Evolutionary conservation across 2,888 invertebrate species (phyloP).

Genomic region (Antitype chi): DNA sequence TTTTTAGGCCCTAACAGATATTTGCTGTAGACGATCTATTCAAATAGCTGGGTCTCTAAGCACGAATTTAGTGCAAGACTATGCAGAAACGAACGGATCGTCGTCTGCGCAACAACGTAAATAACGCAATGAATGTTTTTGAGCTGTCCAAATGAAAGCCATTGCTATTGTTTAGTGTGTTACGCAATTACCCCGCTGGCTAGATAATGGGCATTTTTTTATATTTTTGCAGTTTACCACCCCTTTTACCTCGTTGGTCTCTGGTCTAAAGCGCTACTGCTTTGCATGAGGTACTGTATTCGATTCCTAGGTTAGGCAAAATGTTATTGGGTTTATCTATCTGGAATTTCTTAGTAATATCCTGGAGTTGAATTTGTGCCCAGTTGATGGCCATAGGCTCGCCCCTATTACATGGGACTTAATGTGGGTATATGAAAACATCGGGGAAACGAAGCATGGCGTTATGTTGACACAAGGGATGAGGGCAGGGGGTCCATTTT

Average conservation of each 20-base stretch:
- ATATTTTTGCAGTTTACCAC: neutral
- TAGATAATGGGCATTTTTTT: neutral
- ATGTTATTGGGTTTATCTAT: neutral
- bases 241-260: neutral
- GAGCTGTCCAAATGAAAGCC: too few species aligned
- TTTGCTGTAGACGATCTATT: neutral
- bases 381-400: neutral
- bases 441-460: neutral
- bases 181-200: neutral
- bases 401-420: neutral
- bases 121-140: too few species aligned
- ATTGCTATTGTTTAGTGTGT: too few species aligned
- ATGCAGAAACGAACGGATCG: too few species aligned
- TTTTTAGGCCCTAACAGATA: neutral
- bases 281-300: neutral
- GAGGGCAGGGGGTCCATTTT: neutral
- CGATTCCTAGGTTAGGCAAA: neutral
- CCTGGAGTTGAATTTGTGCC: neutral
- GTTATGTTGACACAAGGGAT: neutral
- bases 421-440: neutral
- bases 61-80: neutral
- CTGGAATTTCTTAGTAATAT: neutral
- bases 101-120: too few species aligned
- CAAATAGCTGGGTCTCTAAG: neutral
- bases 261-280: too few species aligned